Evolutionary conservation across 2,888 invertebrate genomes (phyloP).

Genomic region (Zeuzera pyrina): DNA sequence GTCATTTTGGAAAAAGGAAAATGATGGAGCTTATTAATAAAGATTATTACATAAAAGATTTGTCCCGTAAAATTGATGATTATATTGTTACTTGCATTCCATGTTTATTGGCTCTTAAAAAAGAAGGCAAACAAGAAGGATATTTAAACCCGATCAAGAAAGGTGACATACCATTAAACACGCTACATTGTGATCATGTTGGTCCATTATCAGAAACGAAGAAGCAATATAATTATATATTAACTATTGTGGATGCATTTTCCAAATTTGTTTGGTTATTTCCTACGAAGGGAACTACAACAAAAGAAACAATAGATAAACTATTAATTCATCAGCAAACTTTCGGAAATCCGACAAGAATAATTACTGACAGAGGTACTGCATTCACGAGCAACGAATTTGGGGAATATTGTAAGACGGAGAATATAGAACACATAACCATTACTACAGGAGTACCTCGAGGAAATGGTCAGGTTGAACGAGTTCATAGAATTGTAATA

Average conservation of each 20-base stretch:
- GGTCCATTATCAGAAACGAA: slow-evolving; percentile 28
- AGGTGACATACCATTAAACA: slow-evolving; percentile 24
- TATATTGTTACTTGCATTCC: too few relatives aligned
- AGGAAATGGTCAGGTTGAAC: slow-evolving; percentile 32
- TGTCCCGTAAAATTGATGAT: slow-evolving; percentile 14
- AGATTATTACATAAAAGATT: slow-evolving; percentile 14
- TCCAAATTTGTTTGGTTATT: slow-evolving; percentile 37
- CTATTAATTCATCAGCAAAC: slow-evolving; percentile 18
- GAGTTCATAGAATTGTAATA: slow-evolving; percentile 24
- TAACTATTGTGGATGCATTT: slow-evolving; percentile 31
- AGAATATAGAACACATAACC: slow-evolving; percentile 25
- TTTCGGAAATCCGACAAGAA: slow-evolving; percentile 33
- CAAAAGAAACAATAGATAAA: slow-evolving; percentile 26
- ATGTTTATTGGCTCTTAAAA: slow-evolving; percentile 15
- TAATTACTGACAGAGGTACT: slow-evolving; percentile 31
- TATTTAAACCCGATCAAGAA: slow-evolving; percentile 27
- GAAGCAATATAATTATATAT: slow-evolving; percentile 31
- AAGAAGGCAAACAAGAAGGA: slow-evolving; percentile 27
- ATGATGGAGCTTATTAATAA: slow-evolving; percentile 5
- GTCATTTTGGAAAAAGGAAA: not conserved
- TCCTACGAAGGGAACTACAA: slow-evolving; percentile 24
- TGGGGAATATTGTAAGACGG: slow-evolving; percentile 26
- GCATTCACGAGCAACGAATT: slow-evolving; percentile 35
- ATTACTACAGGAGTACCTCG: slow-evolving; percentile 28
- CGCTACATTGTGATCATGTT: slow-evolving; percentile 31